These are phyloP conservation scores for Spilosoma lubricipeda DNA, from an alignment of 2,888 invertebrate species.

Conservation along the genomic window DNA sequence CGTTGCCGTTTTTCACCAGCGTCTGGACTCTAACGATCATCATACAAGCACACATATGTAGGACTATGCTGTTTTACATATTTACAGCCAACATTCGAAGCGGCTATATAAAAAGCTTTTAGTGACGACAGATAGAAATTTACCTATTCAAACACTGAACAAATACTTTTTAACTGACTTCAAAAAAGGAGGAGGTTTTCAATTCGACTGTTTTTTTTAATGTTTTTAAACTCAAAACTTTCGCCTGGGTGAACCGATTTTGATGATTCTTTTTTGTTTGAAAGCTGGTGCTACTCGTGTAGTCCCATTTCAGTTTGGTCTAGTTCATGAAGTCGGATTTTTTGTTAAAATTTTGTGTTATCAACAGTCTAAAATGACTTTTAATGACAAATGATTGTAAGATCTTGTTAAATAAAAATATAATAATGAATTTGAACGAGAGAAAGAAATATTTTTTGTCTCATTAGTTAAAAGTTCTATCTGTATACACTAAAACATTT, in stretches of 20 bases:
- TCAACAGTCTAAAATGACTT: background rate
- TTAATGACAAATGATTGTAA: background rate
- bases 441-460: background rate
- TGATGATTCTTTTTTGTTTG: no score
- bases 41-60: constrained; percentile 71
- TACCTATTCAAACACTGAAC: background rate
- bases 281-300: no score
- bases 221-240: no score
- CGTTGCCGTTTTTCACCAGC: constrained; percentile 95
- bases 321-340: no score
- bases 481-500: constrained; percentile 49
- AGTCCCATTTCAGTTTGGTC: no score
- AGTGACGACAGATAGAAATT: constrained; percentile 54
- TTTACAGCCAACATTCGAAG: constrained; percentile 84
- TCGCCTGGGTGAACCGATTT: no score
- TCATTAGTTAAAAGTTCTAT: constrained; percentile 22
- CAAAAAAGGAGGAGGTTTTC: no score
- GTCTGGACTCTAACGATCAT: constrained; percentile 88
- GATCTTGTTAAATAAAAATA: no score
- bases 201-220: no score
- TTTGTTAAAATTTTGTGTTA: no score
- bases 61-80: constrained; percentile 68
- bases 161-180: no score
- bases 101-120: constrained; percentile 65
- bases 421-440: no score